Evolutionary conservation across 2,113 vertebrate species (phyloP).

Genomic region (Clupea harengus): DNA sequence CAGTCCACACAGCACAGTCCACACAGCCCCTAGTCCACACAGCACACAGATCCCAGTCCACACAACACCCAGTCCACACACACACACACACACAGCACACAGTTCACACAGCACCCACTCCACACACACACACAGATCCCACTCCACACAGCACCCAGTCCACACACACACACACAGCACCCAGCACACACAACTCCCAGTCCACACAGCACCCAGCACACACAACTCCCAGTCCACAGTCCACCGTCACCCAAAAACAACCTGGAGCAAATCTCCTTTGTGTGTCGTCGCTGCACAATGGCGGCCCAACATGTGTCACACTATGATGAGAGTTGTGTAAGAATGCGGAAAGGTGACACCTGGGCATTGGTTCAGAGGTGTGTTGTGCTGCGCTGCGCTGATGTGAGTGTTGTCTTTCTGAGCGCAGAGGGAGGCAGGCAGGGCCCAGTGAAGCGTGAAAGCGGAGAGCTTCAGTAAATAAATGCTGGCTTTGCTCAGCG

Average conservation of each 20-base stretch:
- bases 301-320: not conserved
- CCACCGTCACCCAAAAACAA: not conserved
- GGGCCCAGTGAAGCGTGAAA: conserved; percentile 39
- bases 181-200: not conserved
- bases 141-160: not conserved
- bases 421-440: not conserved
- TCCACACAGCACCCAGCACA: not conserved
- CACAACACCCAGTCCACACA: not conserved
- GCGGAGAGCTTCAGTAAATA: conserved; percentile 39
- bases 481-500: conserved; percentile 22
- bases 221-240: not conserved
- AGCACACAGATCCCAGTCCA: not conserved
- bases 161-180: not conserved
- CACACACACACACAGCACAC: not conserved
- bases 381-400: not conserved
- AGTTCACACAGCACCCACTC: not conserved
- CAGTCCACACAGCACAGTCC: not conserved
- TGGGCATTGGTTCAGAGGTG: conserved; percentile 31
- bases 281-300: not conserved
- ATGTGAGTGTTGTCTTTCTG: conserved; percentile 36
- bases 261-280: not conserved
- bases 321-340: not conserved
- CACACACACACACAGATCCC: not conserved
- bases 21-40: not conserved
- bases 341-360: conserved; percentile 27